Evolutionary conservation across 2,797 vertebrate species (phyloP), one percentile per base, ranked within the genome.

Genomic region (Notolepis coatsorum): DNA sequence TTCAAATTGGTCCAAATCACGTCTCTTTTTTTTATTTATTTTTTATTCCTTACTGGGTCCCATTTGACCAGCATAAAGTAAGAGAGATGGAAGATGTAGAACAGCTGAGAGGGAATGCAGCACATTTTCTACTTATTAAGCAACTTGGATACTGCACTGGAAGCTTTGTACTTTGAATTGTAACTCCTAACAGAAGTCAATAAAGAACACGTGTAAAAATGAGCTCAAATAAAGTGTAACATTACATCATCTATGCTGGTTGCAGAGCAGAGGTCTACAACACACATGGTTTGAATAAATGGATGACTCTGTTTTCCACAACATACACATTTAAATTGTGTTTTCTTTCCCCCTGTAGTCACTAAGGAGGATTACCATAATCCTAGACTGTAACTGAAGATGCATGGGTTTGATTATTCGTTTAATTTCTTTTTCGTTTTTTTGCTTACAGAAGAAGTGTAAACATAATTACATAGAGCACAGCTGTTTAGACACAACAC

Each of bases 1-100:
- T 92, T 90, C 65, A 91, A 84, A 65, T 85, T 74, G 71, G 61
- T 92, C 85, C 87, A 92, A 84, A 87, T 85, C 75, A 71, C 55
- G 69, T 60, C 66, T 81, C 55, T 70, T 84, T 83, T n/a, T n/a
- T n/a, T n/a, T n/a, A n/a, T n/a, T n/a, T n/a, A n/a, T n/a, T n/a
- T n/a, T 84, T 84, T 82, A 71, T 71, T 82, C 60, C 71, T 82
- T 85, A 82, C 82, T 88, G 81, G 67, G 68, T 81, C 88, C 61
- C 37, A 63, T 89, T 93, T 89, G 84, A 91, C 74, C 74, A 87
- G 82, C 68, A 84, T 87, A 71, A 89, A 90, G 76, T 82, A 86
- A 89, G 63, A 89, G 63, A 75, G 54, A 67, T 68, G 58, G 25
- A 42, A 77, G 83, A 89, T 90, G 84, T 79, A 89, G 93, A 93